Percentiles rank a stretch among this genome's conserved stretches.
Conservation (phyloP, 1,140 invertebrate species). For the Rhagoletis pomonella region DNA sequence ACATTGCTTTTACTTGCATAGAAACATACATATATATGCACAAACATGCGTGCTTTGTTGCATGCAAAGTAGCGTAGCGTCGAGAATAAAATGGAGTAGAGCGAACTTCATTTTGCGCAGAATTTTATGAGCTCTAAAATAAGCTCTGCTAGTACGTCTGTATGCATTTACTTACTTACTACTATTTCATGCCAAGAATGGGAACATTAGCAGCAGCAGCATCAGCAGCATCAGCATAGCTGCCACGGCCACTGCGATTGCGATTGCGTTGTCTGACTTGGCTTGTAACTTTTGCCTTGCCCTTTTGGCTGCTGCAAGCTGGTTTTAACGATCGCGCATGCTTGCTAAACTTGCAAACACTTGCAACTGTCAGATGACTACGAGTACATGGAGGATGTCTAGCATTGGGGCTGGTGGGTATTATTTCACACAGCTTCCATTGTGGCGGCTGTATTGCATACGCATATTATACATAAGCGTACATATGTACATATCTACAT, state of each 20-base stretch:
- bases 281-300: not conserved
- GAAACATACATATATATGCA: too few relatives aligned
- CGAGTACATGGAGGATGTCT: not conserved
- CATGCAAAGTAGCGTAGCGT: not conserved
- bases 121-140: conserved; percentile 42
- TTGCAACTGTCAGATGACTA: not conserved
- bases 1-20: too few relatives aligned
- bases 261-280: not conserved
- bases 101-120: conserved; percentile 24
- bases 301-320: not conserved
- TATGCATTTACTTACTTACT: not conserved
- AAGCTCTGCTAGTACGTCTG: not conserved
- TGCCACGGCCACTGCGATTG: not conserved
- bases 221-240: not conserved
- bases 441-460: not conserved
- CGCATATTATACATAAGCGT: not conserved
- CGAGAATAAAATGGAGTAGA: not conserved
- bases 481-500: not conserved
- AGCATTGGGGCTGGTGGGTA: not conserved
- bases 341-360: conserved; percentile 2
- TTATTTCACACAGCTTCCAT: not conserved
- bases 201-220: not conserved
- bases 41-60: not conserved
- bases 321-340: conserved; percentile 19
- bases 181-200: conserved; percentile 6